Percentiles rank a stretch among this genome's conserved stretches.
These are phyloP conservation scores for Hydrocynus forskahlii DNA, from an alignment of 2,797 vertebrate genomes.

Conservation along the genomic window DNA sequence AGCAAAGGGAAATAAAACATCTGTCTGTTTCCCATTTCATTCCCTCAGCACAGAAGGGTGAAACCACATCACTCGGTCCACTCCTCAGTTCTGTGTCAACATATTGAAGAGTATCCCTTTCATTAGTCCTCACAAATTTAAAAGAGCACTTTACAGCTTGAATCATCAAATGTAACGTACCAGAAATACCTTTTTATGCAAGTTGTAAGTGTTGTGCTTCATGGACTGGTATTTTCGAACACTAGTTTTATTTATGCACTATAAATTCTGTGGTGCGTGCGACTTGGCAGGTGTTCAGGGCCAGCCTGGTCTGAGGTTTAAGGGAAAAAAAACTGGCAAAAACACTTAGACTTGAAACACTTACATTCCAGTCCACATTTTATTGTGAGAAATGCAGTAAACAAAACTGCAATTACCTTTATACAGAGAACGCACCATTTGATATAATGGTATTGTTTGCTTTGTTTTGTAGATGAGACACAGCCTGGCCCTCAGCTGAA, in stretches of 20 bases:
- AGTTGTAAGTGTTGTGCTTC: slow-evolving; percentile 14
- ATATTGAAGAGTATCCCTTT: slow-evolving; percentile 9
- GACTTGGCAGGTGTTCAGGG: slow-evolving; percentile 28
- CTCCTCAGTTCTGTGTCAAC: not conserved
- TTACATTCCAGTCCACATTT: slow-evolving; percentile 14
- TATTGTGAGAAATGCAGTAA: slow-evolving; percentile 33
- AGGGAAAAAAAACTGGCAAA: slow-evolving; percentile 12
- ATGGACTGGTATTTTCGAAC: slow-evolving; percentile 26
- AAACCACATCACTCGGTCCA: slow-evolving; percentile 61
- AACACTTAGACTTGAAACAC: slow-evolving; percentile 26
- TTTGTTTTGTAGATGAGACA: slow-evolving; percentile 72
- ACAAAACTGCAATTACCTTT: slow-evolving; percentile 17
- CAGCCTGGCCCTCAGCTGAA: slow-evolving; percentile 68
- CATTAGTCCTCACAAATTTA: slow-evolving; percentile 54
- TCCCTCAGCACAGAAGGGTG: slow-evolving; percentile 48
- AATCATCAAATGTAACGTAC: slow-evolving; percentile 31
- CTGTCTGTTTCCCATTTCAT: slow-evolving; percentile 57
- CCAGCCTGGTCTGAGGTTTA: slow-evolving; percentile 25
- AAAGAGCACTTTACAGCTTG: slow-evolving; percentile 48
- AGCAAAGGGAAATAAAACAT: slow-evolving; percentile 51
- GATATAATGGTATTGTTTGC: slow-evolving; percentile 29
- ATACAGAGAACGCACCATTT: slow-evolving; percentile 14
- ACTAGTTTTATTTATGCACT: slow-evolving; percentile 37
- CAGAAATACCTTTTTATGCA: slow-evolving; percentile 34
- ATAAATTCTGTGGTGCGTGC: slow-evolving; percentile 29